Conservation (phyloP, 1,140 invertebrate species). For the Caenorhabditis remanei region DNA sequence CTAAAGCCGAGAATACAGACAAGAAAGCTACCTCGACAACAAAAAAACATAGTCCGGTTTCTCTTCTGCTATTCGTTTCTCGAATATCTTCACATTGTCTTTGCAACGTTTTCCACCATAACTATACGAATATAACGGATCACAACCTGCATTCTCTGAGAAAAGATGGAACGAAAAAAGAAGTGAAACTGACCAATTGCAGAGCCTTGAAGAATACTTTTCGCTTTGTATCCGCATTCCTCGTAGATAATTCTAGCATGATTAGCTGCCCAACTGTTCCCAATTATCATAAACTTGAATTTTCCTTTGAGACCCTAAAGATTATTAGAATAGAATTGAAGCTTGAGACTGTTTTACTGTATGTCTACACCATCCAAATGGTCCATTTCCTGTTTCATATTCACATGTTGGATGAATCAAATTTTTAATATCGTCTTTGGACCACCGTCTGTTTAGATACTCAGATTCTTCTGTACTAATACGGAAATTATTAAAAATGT, state of each 20-base stretch:
- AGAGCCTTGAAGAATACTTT: background rate
- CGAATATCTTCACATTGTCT: background rate
- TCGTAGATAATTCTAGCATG: background rate
- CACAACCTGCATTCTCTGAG: no score
- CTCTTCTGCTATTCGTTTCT: background rate
- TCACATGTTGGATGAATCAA: background rate
- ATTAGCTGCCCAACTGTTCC: background rate
- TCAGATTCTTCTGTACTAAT: background rate
- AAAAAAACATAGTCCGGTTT: constrained; percentile 1
- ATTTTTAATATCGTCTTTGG: background rate
- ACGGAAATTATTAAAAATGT: background rate
- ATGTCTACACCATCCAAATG: background rate
- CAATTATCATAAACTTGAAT: constrained; percentile 2
- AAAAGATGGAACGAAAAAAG: background rate
- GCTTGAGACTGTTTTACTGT: background rate
- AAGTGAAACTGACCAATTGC: background rate
- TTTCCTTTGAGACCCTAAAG: background rate
- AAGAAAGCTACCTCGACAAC: background rate
- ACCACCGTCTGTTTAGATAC: background rate
- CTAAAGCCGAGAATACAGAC: no score
- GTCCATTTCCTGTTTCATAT: background rate
- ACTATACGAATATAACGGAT: no score
- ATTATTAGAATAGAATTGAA: background rate
- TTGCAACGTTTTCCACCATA: no score
- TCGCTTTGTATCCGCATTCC: background rate